These are phyloP conservation scores for Parazoanthus darwini DNA, from an alignment of 92 coral and sea anemone species.

Conservation along the genomic window DNA sequence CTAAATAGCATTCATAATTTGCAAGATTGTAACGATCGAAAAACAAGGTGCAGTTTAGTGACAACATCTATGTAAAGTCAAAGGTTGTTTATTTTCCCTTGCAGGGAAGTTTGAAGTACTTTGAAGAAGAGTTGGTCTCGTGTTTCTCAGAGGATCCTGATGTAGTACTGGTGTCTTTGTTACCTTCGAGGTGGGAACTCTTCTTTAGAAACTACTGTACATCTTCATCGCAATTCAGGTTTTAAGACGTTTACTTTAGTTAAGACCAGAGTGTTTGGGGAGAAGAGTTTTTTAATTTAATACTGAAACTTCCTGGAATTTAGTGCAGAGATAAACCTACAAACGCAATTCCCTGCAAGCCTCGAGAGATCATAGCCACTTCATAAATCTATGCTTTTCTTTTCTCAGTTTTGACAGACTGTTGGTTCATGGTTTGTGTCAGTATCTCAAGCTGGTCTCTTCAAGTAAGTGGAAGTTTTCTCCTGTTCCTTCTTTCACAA, in stretches of 20 bases:
- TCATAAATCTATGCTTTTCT: neutral
- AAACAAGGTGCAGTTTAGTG: too few relatives aligned
- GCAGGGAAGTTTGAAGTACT: slow-evolving; percentile 77
- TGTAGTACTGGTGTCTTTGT: slow-evolving; percentile 68
- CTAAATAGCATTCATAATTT: too few relatives aligned
- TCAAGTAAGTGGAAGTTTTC: slow-evolving; percentile 65
- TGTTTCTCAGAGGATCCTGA: slow-evolving; percentile 70
- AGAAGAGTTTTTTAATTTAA: too few relatives aligned
- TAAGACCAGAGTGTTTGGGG: too few relatives aligned
- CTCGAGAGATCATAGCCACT: too few relatives aligned
- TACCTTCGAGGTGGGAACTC: slow-evolving; percentile 81
- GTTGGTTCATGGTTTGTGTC: slow-evolving; percentile 90
- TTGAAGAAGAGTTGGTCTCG: slow-evolving; percentile 81
- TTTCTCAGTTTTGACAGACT: slow-evolving; percentile 82
- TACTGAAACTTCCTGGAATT: too few relatives aligned
- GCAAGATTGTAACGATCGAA: too few relatives aligned
- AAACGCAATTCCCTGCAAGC: too few relatives aligned
- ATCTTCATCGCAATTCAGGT: too few relatives aligned
- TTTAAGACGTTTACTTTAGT: too few relatives aligned
- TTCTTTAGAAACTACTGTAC: too few relatives aligned
- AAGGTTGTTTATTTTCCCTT: neutral
- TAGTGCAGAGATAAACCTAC: too few relatives aligned
- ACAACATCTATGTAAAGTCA: neutral
- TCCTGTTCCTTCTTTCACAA: neutral
- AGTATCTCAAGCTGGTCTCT: slow-evolving; percentile 83